These are phyloP conservation scores for Helicoverpa armigera DNA, from an alignment of 1,140 invertebrate genomes.

Conservation along the genomic window DNA sequence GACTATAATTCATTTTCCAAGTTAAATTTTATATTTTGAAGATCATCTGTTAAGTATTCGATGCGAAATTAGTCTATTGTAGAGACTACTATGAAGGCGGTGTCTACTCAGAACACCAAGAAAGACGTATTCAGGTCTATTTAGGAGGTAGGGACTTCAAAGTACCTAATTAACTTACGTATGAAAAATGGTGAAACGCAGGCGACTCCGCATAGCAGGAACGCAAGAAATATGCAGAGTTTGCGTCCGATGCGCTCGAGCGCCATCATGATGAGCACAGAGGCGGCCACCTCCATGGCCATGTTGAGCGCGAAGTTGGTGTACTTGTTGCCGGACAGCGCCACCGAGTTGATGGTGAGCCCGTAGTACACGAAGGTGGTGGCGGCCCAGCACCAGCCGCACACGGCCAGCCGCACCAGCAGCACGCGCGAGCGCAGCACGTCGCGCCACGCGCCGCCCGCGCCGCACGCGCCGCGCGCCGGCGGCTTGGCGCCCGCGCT, in stretches of 20 bases:
- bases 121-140: no score
- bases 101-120: no score
- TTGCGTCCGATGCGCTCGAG: slow-evolving; percentile 89
- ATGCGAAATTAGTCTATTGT: no score
- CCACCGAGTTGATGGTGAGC: slow-evolving; percentile 92
- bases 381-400: slow-evolving; percentile 90
- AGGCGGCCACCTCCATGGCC: slow-evolving; percentile 91
- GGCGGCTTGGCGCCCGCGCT: slow-evolving; percentile 43
- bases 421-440: slow-evolving; percentile 88
- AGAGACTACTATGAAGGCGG: no score
- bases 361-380: slow-evolving; percentile 93
- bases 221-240: slow-evolving; percentile 87
- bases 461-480: slow-evolving; percentile 48
- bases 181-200: slow-evolving; percentile 77
- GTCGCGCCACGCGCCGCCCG: slow-evolving; percentile 73
- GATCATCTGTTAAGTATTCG: no score
- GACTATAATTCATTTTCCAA: no score
- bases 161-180: slow-evolving; percentile 61
- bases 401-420: slow-evolving; percentile 76
- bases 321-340: slow-evolving; percentile 90
- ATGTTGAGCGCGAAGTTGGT: slow-evolving; percentile 91
- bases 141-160: no score
- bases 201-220: slow-evolving; percentile 88
- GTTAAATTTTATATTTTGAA: no score
- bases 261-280: slow-evolving; percentile 89